phyloP scores from a whole-genome alignment of 2,888 invertebrate species.

The Thysanoteuthis rhombus region DNA sequence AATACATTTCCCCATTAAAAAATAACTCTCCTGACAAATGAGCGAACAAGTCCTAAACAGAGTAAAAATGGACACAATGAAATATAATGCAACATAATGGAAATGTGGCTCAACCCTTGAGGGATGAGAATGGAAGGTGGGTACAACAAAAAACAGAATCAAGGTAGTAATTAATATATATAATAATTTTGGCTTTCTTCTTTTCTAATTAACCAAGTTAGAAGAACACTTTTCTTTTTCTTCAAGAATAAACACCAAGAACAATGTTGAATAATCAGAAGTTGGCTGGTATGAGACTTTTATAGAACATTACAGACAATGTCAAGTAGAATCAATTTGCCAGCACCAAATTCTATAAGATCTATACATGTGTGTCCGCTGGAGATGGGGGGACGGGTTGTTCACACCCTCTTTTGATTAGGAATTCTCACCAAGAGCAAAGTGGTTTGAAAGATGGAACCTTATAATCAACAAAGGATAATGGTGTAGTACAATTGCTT shows the following conservation, averaged over 20 bases:
- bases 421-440: too few relatives aligned
- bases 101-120: not conserved
- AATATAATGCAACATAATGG: not conserved
- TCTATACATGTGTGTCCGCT: too few relatives aligned
- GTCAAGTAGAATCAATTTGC: not conserved
- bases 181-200: not conserved
- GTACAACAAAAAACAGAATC: not conserved
- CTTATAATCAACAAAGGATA: too few relatives aligned
- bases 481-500: too few relatives aligned
- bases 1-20: not conserved
- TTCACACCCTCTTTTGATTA: too few relatives aligned
- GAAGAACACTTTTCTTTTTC: not conserved
- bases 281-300: not conserved
- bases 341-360: not conserved
- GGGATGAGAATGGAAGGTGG: not conserved
- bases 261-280: not conserved
- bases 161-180: not conserved
- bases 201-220: not conserved
- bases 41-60: not conserved
- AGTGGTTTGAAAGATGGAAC: too few relatives aligned
- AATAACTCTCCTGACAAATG: not conserved
- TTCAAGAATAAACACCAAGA: not conserved
- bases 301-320: constrained; percentile 12
- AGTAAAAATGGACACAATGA: not conserved
- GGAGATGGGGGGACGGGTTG: too few relatives aligned